phyloP scores from a whole-genome alignment of 2,797 vertebrate species.

The Gallinago solitaria region DNA sequence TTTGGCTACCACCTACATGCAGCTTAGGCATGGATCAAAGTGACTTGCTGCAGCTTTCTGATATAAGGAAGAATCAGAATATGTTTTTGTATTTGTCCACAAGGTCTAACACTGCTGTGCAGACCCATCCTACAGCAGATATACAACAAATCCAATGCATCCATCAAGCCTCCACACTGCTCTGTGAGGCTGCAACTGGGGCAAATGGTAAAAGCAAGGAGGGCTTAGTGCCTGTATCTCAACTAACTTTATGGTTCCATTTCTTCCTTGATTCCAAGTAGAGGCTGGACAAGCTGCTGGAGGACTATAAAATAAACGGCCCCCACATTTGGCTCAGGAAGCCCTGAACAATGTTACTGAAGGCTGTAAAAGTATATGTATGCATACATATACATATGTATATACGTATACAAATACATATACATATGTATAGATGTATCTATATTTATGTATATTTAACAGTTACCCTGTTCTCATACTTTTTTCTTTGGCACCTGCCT shows the following conservation, averaged over 20 bases:
- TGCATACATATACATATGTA: not conserved
- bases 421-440: not conserved
- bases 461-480: accelerated
- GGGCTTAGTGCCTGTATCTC: not conserved
- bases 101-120: not conserved
- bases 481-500: not conserved
- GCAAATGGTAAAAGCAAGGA: not conserved
- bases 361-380: accelerated
- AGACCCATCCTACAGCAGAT: not conserved
- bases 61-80: not conserved
- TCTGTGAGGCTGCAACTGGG: not conserved
- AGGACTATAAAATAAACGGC: not conserved
- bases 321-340: not conserved
- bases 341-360: not conserved
- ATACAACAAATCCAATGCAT: not conserved
- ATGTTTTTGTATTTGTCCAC: not conserved
- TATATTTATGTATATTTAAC: accelerated
- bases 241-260: not conserved
- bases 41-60: not conserved
- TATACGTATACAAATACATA: not conserved
- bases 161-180: not conserved
- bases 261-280: not conserved
- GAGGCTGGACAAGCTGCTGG: not conserved
- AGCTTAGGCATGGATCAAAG: not conserved
- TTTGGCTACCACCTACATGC: not conserved